phyloP scores from a whole-genome alignment of 1,140 invertebrate species.

The Calosoma granatense region DNA sequence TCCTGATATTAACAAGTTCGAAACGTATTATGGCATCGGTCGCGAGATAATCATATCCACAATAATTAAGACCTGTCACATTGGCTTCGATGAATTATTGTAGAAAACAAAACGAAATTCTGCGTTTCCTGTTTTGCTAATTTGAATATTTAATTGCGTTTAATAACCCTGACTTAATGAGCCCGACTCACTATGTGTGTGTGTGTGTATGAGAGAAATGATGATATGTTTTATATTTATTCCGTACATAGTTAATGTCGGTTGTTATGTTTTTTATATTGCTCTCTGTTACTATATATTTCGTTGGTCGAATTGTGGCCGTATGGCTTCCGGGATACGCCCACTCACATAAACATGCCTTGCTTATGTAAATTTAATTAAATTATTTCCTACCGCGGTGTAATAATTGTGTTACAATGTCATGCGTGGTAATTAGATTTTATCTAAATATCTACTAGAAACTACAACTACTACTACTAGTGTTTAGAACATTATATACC shows the following conservation, averaged over 20 bases:
- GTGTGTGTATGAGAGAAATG: background rate
- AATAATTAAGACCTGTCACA: conserved; percentile 6
- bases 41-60: too few species aligned
- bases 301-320: background rate
- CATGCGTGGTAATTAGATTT: conserved; percentile 3
- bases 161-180: background rate
- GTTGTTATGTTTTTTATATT: too few species aligned
- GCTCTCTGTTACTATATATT: background rate
- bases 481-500: background rate
- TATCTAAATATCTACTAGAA: conserved; percentile 3
- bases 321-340: background rate
- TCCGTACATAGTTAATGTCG: too few species aligned
- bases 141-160: conserved; percentile 8
- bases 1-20: too few species aligned
- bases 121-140: background rate
- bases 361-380: conserved; percentile 1
- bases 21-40: too few species aligned
- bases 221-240: background rate
- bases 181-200: background rate
- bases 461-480: background rate
- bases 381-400: conserved; percentile 3
- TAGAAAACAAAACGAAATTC: conserved; percentile 1
- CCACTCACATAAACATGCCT: conserved; percentile 1
- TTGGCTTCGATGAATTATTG: background rate
- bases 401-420: conserved; percentile 9